Evolutionary conservation across 2,888 invertebrate species (phyloP), one percentile per base, ranked within the genome.

Genomic region (Biston stratarius): DNA sequence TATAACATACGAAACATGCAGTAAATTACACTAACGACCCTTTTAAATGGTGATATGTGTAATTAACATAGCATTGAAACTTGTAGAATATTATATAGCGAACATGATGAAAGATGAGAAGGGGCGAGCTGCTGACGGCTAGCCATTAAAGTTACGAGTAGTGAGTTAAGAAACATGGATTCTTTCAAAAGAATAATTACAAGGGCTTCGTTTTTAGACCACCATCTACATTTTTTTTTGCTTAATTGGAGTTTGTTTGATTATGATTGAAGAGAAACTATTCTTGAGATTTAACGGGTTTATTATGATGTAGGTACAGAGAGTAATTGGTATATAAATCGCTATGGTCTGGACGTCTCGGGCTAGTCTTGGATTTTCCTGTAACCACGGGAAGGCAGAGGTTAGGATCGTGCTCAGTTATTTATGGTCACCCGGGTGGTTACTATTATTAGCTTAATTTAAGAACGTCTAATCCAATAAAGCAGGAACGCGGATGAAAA

Each of bases 331-430:
- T 48, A 38, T 42, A 59, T 67, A 62, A 67, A 61, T 67, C 57
- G 64, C 42, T 40, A 45, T 45, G 62, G 53, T 42, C 45, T 49
- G 34, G 49, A 12, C 42, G 53, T 48, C 53, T 15, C 53, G 11
- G 45, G 45, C 40, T 5, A 34, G 61, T 52, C 47, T 61, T 33
- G 52, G 45, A 36, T 63, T 60, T 69, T 63, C 62, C 45, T 52
- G 51, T 42, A 57, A 58, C 47, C 40, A 44, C 36, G 53, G 58
- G 59, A 64, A 60, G 72, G 65, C 71, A 71, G 63, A 72, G 75
- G 74, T 74, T 71, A 72, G 64, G 51, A 70, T 69, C 74, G 72
- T 75, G 74, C 60, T 63, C 56, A 52, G 63, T 67, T 67, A 74
- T 69, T 73, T 72, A 72, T 61, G 60, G 61, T 53, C 64, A 42